A percentile compares a stretch with the other conserved stretches of the same genome.
Evolutionary conservation across 2,113 vertebrate genomes (phyloP).

Genomic region (Eurystomus gularis): DNA sequence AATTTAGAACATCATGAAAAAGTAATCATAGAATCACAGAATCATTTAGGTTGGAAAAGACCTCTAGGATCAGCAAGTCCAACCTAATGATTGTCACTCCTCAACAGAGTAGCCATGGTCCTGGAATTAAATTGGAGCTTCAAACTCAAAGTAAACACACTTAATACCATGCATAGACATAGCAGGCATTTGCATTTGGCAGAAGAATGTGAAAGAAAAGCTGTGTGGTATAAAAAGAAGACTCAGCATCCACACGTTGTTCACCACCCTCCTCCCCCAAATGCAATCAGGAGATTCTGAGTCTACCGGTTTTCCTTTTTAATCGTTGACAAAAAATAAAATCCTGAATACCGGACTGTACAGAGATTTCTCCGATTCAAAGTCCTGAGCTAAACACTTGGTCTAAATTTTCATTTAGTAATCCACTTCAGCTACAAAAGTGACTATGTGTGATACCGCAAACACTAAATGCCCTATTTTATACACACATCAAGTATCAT

Average conservation of each 20-base stretch:
- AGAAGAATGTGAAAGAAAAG: neutral
- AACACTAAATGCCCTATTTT: neutral
- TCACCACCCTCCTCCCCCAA: neutral
- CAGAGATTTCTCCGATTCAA: neutral
- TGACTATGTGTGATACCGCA: neutral
- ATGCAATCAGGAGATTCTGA: neutral
- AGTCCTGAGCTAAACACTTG: rapidly evolving
- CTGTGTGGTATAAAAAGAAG: neutral
- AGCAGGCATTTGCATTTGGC: neutral
- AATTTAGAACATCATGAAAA: neutral
- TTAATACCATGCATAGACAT: neutral
- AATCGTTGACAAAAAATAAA: neutral
- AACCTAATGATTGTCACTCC: neutral
- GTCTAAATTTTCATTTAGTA: neutral
- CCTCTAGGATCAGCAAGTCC: too few species aligned
- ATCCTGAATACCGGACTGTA: neutral
- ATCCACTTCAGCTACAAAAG: neutral
- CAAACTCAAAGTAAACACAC: neutral
- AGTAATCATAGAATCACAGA: too few species aligned
- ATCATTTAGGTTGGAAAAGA: too few species aligned
- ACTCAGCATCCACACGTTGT: neutral
- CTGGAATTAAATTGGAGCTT: neutral
- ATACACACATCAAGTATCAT: neutral
- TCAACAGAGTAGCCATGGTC: neutral
- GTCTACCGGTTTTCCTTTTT: neutral